Conservation (phyloP, 2,797 vertebrate species). For the Etheostoma nigrum region DNA sequence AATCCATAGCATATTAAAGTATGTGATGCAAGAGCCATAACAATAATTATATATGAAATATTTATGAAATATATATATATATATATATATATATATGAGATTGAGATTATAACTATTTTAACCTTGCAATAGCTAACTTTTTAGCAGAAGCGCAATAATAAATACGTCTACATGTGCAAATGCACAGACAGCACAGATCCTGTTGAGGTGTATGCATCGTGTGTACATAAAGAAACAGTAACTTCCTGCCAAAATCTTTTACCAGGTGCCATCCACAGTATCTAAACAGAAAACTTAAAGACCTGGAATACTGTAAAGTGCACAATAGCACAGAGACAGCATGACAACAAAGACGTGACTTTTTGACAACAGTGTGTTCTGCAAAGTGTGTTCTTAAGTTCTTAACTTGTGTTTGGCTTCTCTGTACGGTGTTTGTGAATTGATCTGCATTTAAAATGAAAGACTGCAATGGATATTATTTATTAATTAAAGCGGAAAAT, state of each 20-base stretch:
- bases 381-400: slow-evolving; percentile 60
- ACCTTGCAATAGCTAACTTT: slow-evolving; percentile 77
- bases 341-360: slow-evolving; percentile 50
- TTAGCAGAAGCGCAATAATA: slow-evolving; percentile 79
- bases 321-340: slow-evolving; percentile 60
- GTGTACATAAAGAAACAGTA: slow-evolving; percentile 63
- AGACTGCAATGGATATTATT: slow-evolving; percentile 66
- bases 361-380: slow-evolving; percentile 54
- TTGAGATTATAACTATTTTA: slow-evolving; percentile 75
- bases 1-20: slow-evolving; percentile 70
- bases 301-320: slow-evolving; percentile 71
- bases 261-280: slow-evolving; percentile 65
- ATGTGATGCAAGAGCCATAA: slow-evolving; percentile 77
- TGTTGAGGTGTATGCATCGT: slow-evolving; percentile 50
- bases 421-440: slow-evolving; percentile 79
- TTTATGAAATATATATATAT: slow-evolving; percentile 22
- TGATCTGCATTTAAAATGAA: slow-evolving; percentile 72
- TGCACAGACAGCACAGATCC: slow-evolving; percentile 50
- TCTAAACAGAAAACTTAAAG: slow-evolving; percentile 41
- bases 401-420: slow-evolving; percentile 54
- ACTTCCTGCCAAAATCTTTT: slow-evolving; percentile 69
- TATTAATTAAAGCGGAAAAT: slow-evolving; percentile 60
- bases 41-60: slow-evolving; percentile 56
- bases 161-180: slow-evolving; percentile 38
- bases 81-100: slow-evolving; percentile 25